Evolutionary conservation across 2,797 vertebrate species (phyloP).

Genomic region (Gallinago solitaria): DNA sequence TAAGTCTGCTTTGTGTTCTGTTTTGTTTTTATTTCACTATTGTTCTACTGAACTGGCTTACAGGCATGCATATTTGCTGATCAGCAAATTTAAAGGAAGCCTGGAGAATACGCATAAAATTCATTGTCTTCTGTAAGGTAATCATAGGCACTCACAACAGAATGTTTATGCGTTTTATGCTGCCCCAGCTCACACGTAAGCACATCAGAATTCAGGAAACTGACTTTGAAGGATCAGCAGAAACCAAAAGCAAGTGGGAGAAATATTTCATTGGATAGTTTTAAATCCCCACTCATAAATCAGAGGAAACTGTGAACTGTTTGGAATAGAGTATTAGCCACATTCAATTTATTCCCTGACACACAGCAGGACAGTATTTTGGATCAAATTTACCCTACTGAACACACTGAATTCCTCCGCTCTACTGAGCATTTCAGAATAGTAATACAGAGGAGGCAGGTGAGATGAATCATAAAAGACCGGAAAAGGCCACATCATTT

Average conservation of each 20-base stretch:
- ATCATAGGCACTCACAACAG: background rate
- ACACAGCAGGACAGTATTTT: background rate
- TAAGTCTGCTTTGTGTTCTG: background rate
- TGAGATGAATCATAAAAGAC: background rate
- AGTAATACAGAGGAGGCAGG: background rate
- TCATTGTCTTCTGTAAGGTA: background rate
- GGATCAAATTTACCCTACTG: background rate
- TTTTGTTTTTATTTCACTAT: background rate
- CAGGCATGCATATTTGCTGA: background rate
- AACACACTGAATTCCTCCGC: background rate
- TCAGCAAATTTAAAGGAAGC: background rate
- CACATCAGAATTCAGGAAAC: background rate
- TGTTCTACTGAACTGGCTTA: background rate
- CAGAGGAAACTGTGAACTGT: background rate
- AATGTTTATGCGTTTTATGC: background rate
- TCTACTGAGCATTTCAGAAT: background rate
- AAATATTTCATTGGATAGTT: background rate
- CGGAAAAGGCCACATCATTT: background rate
- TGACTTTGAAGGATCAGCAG: background rate
- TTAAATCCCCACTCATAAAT: background rate
- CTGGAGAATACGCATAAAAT: background rate
- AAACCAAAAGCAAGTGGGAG: background rate
- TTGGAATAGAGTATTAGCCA: background rate
- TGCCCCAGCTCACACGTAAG: background rate
- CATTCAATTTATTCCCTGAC: background rate